Conservation (phyloP, 2,113 vertebrate genomes). For the Tachuris rubrigastra region DNA sequence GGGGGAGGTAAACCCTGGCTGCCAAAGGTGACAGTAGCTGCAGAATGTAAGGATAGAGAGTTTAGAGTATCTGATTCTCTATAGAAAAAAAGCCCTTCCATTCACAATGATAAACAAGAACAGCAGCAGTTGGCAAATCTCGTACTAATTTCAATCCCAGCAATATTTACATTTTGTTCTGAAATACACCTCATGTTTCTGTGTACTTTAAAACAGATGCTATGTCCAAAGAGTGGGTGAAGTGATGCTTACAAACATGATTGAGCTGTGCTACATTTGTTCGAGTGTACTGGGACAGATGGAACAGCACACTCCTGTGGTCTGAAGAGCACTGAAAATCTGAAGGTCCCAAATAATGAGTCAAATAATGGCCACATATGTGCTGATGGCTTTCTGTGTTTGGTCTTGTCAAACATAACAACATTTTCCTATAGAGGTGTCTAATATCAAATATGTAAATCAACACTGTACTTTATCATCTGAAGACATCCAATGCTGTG, state of each 20-base stretch:
- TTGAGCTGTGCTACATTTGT: slow-evolving; percentile 25
- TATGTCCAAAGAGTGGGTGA: slow-evolving; percentile 28
- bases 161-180: slow-evolving; percentile 51
- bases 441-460: not conserved
- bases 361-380: not conserved
- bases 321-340: not conserved
- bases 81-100: not conserved
- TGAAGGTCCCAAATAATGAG: not conserved
- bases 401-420: not conserved
- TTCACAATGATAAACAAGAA: not conserved
- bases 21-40: not conserved
- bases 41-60: not conserved
- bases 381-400: not conserved
- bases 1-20: not conserved
- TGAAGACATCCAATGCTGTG: not conserved
- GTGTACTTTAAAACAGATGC: slow-evolving; percentile 39
- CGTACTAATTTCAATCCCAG: not conserved
- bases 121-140: not conserved
- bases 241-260: slow-evolving; percentile 15
- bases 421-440: not conserved
- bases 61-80: not conserved
- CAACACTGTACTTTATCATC: not conserved
- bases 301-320: slow-evolving; percentile 2
- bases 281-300: slow-evolving; percentile 28
- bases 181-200: slow-evolving; percentile 35